phyloP scores from a whole-genome alignment of 2,888 invertebrate genomes.

The Osedax frankpressi region DNA sequence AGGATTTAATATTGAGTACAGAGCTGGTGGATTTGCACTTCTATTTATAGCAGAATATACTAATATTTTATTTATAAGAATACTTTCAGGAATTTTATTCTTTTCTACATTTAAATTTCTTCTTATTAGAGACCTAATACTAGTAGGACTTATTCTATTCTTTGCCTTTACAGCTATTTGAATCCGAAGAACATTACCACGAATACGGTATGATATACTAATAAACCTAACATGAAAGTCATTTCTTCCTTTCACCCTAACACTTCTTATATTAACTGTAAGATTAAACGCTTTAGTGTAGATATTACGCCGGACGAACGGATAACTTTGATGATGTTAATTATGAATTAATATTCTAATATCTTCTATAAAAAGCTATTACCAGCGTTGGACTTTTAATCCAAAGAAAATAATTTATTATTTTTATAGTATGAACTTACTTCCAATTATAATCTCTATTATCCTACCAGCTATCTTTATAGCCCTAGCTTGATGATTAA shows the following conservation, averaged over 20 bases:
- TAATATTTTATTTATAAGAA: conserved; percentile 34
- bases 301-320: conserved; percentile 28
- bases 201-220: conserved; percentile 63
- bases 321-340: conserved; percentile 29
- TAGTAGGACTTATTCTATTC: conserved; percentile 52
- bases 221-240: conserved; percentile 46
- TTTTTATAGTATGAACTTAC: conserved; percentile 22
- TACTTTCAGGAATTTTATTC: conserved; percentile 49
- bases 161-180: conserved; percentile 57
- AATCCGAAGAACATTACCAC: conserved; percentile 57
- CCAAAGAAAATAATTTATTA: conserved; percentile 21
- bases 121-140: conserved; percentile 44
- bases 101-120: conserved; percentile 46
- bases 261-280: conserved; percentile 10
- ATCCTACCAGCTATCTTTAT: conserved; percentile 15
- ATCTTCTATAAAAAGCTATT: conserved; percentile 18
- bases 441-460: conserved; percentile 12
- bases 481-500: conserved; percentile 16
- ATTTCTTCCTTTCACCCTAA: conserved; percentile 27
- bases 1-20: conserved; percentile 67
- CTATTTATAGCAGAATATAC: conserved; percentile 45
- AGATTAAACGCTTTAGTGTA: conserved; percentile 5
- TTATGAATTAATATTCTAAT: conserved; percentile 13
- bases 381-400: conserved; percentile 26
- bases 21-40: conserved; percentile 40